phyloP scores from a whole-genome alignment of 2,888 invertebrate genomes.

The Mylabris sibirica region DNA sequence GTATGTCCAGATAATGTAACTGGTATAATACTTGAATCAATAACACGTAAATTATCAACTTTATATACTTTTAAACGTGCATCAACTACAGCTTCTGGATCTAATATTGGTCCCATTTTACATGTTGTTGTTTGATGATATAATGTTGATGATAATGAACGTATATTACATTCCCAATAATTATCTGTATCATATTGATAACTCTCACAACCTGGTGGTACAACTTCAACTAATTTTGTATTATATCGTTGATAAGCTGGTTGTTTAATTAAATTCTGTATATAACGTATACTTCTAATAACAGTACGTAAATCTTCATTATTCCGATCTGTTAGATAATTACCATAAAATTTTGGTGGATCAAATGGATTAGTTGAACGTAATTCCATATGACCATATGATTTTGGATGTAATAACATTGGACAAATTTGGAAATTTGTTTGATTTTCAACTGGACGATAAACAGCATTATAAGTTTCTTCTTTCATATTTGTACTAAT shows the following conservation, averaged over 20 bases:
- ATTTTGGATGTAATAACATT: slow-evolving; percentile 67
- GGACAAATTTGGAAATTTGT: slow-evolving; percentile 65
- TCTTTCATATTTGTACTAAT: slow-evolving; percentile 32
- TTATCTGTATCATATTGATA: slow-evolving; percentile 52
- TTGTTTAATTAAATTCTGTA: slow-evolving; percentile 61
- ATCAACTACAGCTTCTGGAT: slow-evolving; percentile 28
- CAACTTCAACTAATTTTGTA: slow-evolving; percentile 51
- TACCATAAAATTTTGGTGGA: slow-evolving; percentile 69
- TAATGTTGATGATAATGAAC: slow-evolving; percentile 54
- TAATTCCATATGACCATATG: slow-evolving; percentile 63
- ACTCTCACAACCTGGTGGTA: slow-evolving; percentile 64
- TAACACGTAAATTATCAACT: slow-evolving; percentile 74
- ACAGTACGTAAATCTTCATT: slow-evolving; percentile 62
- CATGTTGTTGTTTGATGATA: slow-evolving; percentile 32
- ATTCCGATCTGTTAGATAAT: slow-evolving; percentile 51
- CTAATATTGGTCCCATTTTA: slow-evolving; percentile 28
- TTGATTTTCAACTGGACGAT: slow-evolving; percentile 59
- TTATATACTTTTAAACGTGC: slow-evolving; percentile 57
- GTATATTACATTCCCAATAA: slow-evolving; percentile 62
- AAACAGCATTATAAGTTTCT: slow-evolving; percentile 50
- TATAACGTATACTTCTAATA: slow-evolving; percentile 65
- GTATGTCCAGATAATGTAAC: slow-evolving; percentile 81
- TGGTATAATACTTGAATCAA: slow-evolving; percentile 87
- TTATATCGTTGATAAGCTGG: slow-evolving; percentile 67
- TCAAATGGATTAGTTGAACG: slow-evolving; percentile 65